These are phyloP conservation scores for Falco cherrug DNA, from an alignment of 2,797 vertebrate species.

Conservation along the genomic window DNA sequence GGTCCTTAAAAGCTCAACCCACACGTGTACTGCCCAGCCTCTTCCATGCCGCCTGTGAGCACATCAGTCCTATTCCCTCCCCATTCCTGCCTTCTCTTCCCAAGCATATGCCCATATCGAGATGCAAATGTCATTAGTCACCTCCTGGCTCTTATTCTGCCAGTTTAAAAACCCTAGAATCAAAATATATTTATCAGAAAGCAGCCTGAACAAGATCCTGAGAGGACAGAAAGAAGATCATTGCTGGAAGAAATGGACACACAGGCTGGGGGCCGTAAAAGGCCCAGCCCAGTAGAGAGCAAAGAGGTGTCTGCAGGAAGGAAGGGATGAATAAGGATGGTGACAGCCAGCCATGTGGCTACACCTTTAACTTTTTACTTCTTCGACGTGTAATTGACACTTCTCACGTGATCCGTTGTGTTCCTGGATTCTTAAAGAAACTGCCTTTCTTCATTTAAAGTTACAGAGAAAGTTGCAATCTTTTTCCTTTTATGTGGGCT, in stretches of 20 bases:
- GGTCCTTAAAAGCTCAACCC: neutral
- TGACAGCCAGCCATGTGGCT: neutral
- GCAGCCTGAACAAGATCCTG: neutral
- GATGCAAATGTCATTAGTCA: neutral
- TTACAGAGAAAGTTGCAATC: neutral
- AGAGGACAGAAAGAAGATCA: neutral
- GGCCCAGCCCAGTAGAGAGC: neutral
- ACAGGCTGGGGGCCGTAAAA: neutral
- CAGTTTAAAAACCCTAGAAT: neutral
- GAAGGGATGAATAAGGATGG: neutral
- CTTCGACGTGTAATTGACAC: neutral
- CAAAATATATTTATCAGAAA: neutral
- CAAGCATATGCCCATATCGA: neutral
- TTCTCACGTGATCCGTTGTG: neutral
- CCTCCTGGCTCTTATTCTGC: neutral
- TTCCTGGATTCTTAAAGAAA: neutral
- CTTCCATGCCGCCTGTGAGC: neutral
- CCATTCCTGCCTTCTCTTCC: neutral
- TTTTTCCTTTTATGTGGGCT: neutral
- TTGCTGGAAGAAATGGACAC: neutral
- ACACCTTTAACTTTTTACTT: neutral
- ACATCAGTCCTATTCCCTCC: neutral
- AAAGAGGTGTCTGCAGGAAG: neutral
- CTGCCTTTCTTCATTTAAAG: neutral
- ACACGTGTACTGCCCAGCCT: neutral